Evolutionary conservation across 2,888 invertebrate species (phyloP).

Genomic region (Choristoneura rosaceana): DNA sequence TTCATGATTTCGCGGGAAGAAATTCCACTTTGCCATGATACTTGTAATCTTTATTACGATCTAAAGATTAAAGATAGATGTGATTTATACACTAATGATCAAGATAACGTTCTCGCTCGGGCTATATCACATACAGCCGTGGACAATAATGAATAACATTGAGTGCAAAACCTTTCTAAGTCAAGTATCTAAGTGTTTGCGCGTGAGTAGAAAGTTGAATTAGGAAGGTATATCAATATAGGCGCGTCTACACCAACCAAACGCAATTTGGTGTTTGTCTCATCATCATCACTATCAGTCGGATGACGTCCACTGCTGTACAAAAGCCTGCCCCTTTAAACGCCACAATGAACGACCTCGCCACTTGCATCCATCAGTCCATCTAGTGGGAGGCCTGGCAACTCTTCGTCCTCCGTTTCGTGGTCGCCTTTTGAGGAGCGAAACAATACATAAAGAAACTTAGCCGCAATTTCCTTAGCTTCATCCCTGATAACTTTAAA

Average conservation of each 20-base stretch:
- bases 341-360: no score
- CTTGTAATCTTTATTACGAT: slow-evolving; percentile 4
- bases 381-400: no score
- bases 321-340: no score
- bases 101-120: not conserved
- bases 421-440: no score
- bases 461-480: no score
- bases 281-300: no score
- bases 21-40: slow-evolving; percentile 1
- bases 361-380: no score
- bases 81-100: slow-evolving; percentile 4
- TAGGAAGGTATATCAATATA: not conserved
- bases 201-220: slow-evolving; percentile 3
- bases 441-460: no score
- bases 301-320: no score
- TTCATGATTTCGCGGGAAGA: slow-evolving; percentile 10
- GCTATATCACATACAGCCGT: not conserved
- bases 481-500: no score
- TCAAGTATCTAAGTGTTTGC: not conserved
- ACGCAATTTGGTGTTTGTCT: not conserved
- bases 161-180: slow-evolving; percentile 1
- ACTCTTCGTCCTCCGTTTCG: no score
- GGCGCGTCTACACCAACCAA: not conserved
- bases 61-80: not conserved
- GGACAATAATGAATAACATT: not conserved